These are phyloP conservation scores for Hydrozoanthus gracilis DNA, from an alignment of 92 coral and sea anemone genomes.

Conservation along the genomic window DNA sequence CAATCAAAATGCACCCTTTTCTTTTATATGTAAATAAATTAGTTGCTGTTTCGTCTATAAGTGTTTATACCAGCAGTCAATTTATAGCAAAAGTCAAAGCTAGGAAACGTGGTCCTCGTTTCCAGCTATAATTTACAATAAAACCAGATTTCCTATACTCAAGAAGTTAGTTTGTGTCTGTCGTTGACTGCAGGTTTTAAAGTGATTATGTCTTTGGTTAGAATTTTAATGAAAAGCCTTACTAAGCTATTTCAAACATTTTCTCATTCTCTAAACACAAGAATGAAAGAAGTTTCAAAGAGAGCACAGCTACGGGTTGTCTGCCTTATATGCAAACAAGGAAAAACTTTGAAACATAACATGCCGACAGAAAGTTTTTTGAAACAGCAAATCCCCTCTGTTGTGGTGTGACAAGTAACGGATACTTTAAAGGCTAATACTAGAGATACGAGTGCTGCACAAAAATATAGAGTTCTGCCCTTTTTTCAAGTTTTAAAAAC, in stretches of 20 bases:
- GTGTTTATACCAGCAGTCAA: neutral
- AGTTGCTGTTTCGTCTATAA: constrained; percentile 14
- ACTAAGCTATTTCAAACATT: neutral
- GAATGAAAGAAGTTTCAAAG: neutral
- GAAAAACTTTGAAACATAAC: neutral
- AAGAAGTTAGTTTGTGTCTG: too few species aligned
- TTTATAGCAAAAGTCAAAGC: neutral
- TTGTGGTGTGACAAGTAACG: neutral
- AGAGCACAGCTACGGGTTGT: neutral
- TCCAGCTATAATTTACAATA: neutral
- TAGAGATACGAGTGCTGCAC: too few species aligned
- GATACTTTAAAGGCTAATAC: too few species aligned
- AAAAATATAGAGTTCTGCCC: too few species aligned
- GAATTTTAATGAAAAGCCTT: neutral
- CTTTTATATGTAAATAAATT: constrained; percentile 5
- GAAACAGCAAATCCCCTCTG: neutral
- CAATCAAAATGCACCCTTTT: constrained; percentile 18
- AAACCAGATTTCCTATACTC: neutral
- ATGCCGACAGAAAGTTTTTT: neutral
- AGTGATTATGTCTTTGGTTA: neutral
- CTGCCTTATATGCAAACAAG: constrained; percentile 1
- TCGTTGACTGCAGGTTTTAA: neutral
- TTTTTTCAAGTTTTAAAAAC: too few species aligned
- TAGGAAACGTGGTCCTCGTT: constrained; percentile 3
- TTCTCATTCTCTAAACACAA: neutral